Percentiles rank a stretch among this genome's conserved stretches.
Conservation (phyloP, 1,140 invertebrate species). For the Drosophila azteca region DNA sequence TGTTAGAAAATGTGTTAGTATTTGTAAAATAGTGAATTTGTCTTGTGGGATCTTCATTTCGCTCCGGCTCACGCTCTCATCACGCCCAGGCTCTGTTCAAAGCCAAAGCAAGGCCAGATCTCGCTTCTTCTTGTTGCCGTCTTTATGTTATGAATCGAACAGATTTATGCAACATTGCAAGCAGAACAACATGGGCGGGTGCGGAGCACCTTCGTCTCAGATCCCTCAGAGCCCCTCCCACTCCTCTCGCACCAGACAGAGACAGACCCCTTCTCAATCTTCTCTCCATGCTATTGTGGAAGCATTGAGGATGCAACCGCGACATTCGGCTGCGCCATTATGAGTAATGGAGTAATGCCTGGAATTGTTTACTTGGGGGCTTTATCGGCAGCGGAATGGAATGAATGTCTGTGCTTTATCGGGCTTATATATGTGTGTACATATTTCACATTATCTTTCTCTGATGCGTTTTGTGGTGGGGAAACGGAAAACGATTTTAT, state of each 20-base stretch:
- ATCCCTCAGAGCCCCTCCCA: not conserved
- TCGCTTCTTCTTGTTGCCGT: conserved; percentile 45
- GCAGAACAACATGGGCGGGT: conserved; percentile 57
- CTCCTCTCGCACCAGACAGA: not conserved
- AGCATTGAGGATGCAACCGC: conserved; percentile 26
- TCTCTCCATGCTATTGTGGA: not conserved
- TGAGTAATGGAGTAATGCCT: conserved; percentile 77
- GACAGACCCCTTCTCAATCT: conserved; percentile 2
- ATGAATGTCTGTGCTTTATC: conserved; percentile 48
- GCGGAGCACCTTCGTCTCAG: conserved; percentile 41
- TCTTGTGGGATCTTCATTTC: not conserved
- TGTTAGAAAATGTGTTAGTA: no score
- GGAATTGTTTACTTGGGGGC: conserved; percentile 74
- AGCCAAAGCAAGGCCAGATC: no score
- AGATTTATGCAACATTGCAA: conserved; percentile 60
- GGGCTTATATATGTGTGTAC: conserved; percentile 2
- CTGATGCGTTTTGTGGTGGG: conserved; percentile 7
- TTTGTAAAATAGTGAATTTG: no score
- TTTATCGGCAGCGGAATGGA: conserved; percentile 43
- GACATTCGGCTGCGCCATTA: conserved; percentile 65
- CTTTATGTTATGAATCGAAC: conserved; percentile 71
- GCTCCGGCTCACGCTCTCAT: conserved; percentile 19
- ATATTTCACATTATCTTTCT: conserved; percentile 29
- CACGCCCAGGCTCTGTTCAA: conserved; percentile 1
- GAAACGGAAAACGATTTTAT: conserved; percentile 30